Percentiles rank a stretch among this genome's conserved stretches.
Conservation (phyloP, 1,140 invertebrate genomes). For the Chironomus striatipennis region DNA sequence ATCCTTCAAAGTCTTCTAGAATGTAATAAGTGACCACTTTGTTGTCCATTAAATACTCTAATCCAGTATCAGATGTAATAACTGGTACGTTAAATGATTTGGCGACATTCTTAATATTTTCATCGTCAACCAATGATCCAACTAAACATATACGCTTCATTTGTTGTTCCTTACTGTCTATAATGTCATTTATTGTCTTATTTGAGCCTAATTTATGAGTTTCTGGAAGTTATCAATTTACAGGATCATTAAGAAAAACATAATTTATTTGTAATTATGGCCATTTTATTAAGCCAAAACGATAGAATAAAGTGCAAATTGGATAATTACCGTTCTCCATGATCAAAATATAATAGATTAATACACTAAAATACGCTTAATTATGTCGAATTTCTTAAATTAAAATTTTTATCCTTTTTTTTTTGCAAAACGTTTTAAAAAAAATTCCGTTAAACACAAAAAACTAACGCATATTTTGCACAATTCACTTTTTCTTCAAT, state of each 20-base stretch:
- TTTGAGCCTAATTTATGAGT: not conserved
- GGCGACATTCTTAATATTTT: slow-evolving; percentile 45
- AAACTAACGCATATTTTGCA: not conserved
- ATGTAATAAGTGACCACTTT: slow-evolving; percentile 60
- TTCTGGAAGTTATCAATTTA: not conserved
- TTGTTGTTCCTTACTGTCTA: not conserved
- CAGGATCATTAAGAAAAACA: not conserved
- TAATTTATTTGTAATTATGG: too few species aligned
- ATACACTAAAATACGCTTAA: not conserved
- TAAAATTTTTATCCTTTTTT: slow-evolving; percentile 1
- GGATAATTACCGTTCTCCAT: not conserved
- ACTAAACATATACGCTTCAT: slow-evolving; percentile 53
- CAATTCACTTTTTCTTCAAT: not conserved
- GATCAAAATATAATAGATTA: not conserved
- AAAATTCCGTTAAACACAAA: not conserved
- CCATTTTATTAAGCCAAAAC: too few species aligned
- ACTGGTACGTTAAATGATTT: slow-evolving; percentile 55
- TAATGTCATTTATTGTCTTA: not conserved
- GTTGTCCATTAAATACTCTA: slow-evolving; percentile 48
- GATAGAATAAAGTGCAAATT: not conserved
- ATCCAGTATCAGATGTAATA: slow-evolving; percentile 50
- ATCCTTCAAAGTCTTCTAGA: slow-evolving; percentile 57
- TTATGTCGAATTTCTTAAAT: not conserved
- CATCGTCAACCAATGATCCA: slow-evolving; percentile 46
- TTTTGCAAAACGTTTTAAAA: not conserved